Base-by-base conservation (phyloP, 2,113 vertebrate genomes). In the Cottus gobio region DNA sequence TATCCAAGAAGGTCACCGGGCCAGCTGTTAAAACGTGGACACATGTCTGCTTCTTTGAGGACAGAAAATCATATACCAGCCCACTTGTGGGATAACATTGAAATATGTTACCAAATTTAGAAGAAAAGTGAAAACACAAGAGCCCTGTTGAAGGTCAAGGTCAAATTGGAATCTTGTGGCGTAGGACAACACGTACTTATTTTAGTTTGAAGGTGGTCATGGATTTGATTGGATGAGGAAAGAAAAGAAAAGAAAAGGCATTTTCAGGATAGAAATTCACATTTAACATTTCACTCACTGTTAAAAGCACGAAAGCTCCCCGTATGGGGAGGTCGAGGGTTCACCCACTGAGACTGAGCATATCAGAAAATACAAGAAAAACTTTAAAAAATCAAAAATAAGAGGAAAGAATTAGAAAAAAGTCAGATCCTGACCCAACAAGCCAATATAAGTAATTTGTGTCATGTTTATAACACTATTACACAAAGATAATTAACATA, bases 21-120 rank as follows among this genome's bases (percentile, higher is more conserved):
- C 28, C 80, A 82, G 80, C 85, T 89, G 83, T 77, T 74, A 31
- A 71, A 79, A 77, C 26, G 36, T 4, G 48, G 28, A 60, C 5
- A 36, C 60, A 71, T 66, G 68, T 70, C 54, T 81, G 48, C 56
- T 60, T 73, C 37, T 30, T 48, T 44, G 42, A 44, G 42, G 15
- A 44, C 11, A 62, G 34, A 50, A 50, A 57, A 54, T 30, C 8
- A 58, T 7, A 42, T 7, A 70, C 30, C 20, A 64, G 34, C 72
- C 50, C 64, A 67, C 22, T 58, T 65, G 13, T 50, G 28, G 62
- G 60, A 44, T 5, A 52, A 28, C 24, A n/a, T 34, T 46, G 1
- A 24, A 71, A 56, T 46, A 50, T 70, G n/a, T 50, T 44, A 57
- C 60, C 46, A 48, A 66, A 58, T 52, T 52, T 46, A 57, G 31